phyloP scores from a whole-genome alignment of 2,888 invertebrate genomes.

The Girardia tigrina region DNA sequence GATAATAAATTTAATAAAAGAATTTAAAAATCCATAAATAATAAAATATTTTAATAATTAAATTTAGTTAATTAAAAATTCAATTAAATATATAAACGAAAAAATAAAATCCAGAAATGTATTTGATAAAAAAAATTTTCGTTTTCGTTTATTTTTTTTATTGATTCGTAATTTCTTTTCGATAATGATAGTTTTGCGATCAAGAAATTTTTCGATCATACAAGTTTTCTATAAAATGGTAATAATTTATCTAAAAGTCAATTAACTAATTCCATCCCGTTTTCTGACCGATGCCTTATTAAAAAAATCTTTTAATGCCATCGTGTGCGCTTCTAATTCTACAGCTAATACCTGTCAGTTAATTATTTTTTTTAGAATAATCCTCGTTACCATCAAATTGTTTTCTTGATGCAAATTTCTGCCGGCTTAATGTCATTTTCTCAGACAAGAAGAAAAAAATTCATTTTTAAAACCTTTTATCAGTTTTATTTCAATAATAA shows the following conservation, averaged over 20 bases:
- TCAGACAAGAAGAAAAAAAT: conserved; percentile 10
- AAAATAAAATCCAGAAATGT: no score
- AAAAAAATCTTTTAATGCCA: conserved; percentile 9
- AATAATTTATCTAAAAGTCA: background rate
- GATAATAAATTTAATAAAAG: no score
- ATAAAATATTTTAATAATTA: no score
- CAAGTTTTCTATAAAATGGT: no score
- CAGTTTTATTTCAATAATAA: background rate
- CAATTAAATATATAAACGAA: no score
- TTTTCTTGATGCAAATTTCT: conserved; percentile 23
- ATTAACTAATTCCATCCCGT: conserved; percentile 19
- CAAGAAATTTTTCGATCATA: no score
- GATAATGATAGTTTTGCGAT: no score
- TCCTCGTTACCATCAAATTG: conserved; percentile 23
- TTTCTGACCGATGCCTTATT: conserved; percentile 23
- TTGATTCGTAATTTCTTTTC: no score
- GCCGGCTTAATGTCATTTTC: conserved; percentile 19
- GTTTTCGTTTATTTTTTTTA: no score
- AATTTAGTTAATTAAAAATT: no score
- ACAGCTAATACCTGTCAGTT: background rate
- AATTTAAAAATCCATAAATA: no score
- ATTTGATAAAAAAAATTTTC: no score
- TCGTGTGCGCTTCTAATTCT: conserved; percentile 23
- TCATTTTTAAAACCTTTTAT: background rate
- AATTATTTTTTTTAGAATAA: conserved; percentile 15